Conservation (phyloP, 37 sponge, comb jelly and placozoan genomes). For the Chondrilla cf. caribensis region DNA sequence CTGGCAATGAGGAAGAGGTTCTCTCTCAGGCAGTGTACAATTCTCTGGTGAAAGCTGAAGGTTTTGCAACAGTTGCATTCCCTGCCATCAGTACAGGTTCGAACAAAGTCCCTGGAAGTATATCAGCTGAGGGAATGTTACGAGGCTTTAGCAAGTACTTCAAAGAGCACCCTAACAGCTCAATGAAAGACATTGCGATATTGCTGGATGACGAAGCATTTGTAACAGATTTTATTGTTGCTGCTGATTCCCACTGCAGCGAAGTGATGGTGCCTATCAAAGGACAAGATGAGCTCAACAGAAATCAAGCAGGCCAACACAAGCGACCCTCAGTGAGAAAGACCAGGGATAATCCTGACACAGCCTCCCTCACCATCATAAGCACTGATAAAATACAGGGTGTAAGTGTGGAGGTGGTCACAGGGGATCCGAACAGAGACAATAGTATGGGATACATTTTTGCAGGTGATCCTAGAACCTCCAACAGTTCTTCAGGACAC, state of each 20-base stretch:
- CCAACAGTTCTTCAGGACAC: no score
- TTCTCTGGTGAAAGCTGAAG: conserved; percentile 14
- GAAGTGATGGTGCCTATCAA: no score
- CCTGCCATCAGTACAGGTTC: conserved; percentile 70
- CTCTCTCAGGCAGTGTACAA: conserved; percentile 15
- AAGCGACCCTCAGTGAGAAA: no score
- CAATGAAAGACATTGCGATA: neutral
- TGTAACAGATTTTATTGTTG: neutral
- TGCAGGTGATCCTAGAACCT: no score
- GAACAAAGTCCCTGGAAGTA: conserved; percentile 48
- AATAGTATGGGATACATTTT: no score
- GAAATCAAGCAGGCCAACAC: no score
- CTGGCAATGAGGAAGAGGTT: conserved; percentile 28
- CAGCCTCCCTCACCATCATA: no score
- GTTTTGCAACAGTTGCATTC: conserved; percentile 44
- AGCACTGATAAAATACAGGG: no score
- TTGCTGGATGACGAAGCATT: neutral
- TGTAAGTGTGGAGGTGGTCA: no score
- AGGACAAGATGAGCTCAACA: no score
- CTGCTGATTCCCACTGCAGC: neutral
- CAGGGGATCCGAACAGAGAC: no score
- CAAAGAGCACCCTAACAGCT: neutral
- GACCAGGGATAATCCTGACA: no score
- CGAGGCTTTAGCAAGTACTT: conserved; percentile 26
- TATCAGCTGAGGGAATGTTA: conserved; percentile 41